These are phyloP conservation scores for Pygoscelis adeliae DNA, from an alignment of 2,113 vertebrate species.

Conservation along the genomic window DNA sequence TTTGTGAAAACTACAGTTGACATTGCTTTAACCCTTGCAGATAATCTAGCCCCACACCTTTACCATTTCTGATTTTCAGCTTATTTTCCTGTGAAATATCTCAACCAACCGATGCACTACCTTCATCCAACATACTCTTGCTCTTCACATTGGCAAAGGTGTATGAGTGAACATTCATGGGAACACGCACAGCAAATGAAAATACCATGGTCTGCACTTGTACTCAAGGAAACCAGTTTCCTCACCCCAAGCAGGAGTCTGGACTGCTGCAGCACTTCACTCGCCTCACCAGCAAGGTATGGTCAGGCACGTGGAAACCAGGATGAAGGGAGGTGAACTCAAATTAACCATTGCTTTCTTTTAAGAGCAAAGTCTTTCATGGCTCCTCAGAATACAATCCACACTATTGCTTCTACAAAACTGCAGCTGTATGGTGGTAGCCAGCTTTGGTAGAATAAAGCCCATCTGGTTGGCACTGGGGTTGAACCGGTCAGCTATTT, in stretches of 20 bases:
- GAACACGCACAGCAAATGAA: background rate
- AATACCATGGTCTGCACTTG: background rate
- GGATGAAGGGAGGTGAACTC: background rate
- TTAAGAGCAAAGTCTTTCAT: background rate
- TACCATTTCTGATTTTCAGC: background rate
- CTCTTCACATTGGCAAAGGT: background rate
- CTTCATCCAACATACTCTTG: background rate
- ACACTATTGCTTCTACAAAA: background rate
- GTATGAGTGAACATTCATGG: background rate
- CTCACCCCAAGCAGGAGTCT: background rate
- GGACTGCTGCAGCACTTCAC: background rate
- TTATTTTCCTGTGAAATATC: background rate
- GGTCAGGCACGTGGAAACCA: background rate
- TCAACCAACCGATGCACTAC: background rate
- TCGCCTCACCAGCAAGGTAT: background rate
- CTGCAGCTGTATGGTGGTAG: background rate
- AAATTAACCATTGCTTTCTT: background rate
- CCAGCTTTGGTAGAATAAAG: background rate
- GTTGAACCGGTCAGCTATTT: background rate
- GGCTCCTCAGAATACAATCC: background rate
- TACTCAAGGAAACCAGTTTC: background rate
- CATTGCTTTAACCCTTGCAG: background rate
- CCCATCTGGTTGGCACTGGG: background rate
- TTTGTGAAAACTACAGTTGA: background rate
- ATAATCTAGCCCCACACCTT: background rate